Evolutionary conservation across 2,113 vertebrate genomes (phyloP).

Genomic region (Lycocorax pyrrhopterus): DNA sequence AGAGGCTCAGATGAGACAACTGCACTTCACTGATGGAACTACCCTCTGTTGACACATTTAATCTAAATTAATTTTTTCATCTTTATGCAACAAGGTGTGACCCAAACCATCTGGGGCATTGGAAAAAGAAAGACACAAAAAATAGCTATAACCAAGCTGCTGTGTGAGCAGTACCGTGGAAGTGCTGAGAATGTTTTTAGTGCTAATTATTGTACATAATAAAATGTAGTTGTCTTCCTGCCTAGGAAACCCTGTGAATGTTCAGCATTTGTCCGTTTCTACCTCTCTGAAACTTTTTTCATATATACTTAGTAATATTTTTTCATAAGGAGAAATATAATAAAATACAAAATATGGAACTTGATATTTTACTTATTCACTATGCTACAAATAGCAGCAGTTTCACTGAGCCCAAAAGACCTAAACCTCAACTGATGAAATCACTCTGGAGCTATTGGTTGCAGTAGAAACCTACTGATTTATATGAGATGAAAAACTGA

Average conservation of each 20-base stretch:
- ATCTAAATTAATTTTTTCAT: constrained; percentile 1
- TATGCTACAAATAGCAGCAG: not conserved
- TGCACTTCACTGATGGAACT: not conserved
- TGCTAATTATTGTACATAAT: not conserved
- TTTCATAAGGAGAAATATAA: not conserved
- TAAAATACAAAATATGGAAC: not conserved
- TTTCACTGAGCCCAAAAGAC: not conserved
- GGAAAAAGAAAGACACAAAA: not conserved
- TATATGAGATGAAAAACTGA: not conserved
- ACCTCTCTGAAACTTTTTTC: not conserved
- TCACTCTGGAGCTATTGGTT: not conserved
- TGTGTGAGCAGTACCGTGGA: not conserved
- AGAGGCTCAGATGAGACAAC: not conserved
- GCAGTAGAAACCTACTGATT: not conserved
- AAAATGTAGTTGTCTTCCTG: not conserved
- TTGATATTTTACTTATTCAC: not conserved
- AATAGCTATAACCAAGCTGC: not conserved
- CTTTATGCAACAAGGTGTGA: not conserved
- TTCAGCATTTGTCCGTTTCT: not conserved
- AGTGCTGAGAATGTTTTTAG: not conserved
- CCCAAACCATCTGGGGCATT: not conserved
- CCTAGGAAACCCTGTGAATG: not conserved
- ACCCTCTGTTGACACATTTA: not conserved
- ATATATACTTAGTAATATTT: not conserved
- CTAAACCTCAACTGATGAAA: not conserved